phyloP scores from a whole-genome alignment of 2,888 invertebrate species.

The Sialis fuliginosa region DNA sequence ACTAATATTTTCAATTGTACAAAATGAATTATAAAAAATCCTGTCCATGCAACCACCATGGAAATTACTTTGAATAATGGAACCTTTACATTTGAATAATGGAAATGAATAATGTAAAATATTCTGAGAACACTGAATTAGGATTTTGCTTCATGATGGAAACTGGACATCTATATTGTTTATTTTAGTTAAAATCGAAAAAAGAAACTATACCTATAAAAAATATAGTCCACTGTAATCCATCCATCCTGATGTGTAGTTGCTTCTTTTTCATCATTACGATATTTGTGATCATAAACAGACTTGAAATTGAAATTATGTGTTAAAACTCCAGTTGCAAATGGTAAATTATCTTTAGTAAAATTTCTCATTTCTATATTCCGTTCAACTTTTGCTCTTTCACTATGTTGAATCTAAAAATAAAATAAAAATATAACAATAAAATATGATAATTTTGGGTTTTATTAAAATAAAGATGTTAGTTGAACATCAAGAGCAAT shows the following conservation, averaged over 20 bases:
- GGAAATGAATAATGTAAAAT: no score
- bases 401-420: constrained; percentile 13
- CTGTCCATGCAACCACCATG: no score
- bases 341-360: constrained; percentile 22
- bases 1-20: neutral
- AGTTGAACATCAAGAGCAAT: neutral
- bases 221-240: constrained; percentile 83
- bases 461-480: neutral
- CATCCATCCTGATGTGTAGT: constrained; percentile 62
- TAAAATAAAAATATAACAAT: constrained; percentile 9
- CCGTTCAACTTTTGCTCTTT: constrained; percentile 4
- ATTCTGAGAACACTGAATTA: no score
- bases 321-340: constrained; percentile 40
- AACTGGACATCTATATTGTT: no score
- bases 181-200: neutral
- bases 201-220: constrained; percentile 40
- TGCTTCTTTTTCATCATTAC: constrained; percentile 32
- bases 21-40: no score
- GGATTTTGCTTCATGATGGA: no score
- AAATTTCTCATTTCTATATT: neutral
- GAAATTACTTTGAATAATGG: no score
- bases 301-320: constrained; percentile 52
- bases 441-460: neutral
- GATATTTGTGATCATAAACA: constrained; percentile 39
- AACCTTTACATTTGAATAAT: no score